Evolutionary conservation across 2,113 vertebrate species (phyloP).

Genomic region (Perca schrenkii): DNA sequence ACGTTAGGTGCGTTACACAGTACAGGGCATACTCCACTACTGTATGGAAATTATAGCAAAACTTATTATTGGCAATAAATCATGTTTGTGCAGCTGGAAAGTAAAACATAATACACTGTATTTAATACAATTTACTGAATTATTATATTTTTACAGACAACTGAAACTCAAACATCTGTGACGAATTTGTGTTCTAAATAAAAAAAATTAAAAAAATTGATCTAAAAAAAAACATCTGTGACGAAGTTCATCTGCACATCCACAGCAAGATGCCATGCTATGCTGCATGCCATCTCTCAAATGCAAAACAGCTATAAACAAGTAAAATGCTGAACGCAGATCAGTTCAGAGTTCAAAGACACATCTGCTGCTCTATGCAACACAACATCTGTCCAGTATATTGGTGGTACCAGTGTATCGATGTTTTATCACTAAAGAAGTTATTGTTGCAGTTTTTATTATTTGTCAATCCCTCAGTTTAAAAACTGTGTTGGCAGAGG

Average conservation of each 20-base stretch:
- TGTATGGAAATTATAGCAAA: not conserved
- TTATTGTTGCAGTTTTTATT: not conserved
- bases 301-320: not conserved
- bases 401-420: not conserved
- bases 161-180: not conserved
- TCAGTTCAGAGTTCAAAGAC: slow-evolving; percentile 2
- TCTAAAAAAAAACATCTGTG: too few relatives aligned
- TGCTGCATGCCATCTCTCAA: not conserved
- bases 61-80: not conserved
- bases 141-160: not conserved
- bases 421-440: not conserved
- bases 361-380: not conserved
- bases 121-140: not conserved
- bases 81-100: not conserved
- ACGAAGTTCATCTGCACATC: not conserved
- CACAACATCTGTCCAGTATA: not conserved
- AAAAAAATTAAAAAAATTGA: too few relatives aligned
- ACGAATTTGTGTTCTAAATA: not conserved
- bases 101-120: not conserved
- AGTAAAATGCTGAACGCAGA: not conserved
- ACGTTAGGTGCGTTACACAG: not conserved
- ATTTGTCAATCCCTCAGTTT: not conserved
- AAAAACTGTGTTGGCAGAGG: slow-evolving; percentile 19
- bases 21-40: not conserved
- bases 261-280: too few relatives aligned